Conservation (phyloP, 1,140 invertebrate genomes). For the Camponotus vicinus region DNA sequence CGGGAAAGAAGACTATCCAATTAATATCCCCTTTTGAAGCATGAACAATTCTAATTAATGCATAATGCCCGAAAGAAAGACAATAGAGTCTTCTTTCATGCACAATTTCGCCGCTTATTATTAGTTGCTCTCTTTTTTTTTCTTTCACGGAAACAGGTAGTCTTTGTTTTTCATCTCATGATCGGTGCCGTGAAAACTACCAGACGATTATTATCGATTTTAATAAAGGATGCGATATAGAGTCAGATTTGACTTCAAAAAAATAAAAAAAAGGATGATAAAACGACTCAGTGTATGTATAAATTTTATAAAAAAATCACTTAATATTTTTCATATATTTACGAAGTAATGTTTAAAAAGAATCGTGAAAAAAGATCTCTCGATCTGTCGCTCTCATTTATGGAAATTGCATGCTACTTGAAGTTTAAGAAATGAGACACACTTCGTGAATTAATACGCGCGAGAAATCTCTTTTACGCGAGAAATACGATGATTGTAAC, state of each 20-base stretch:
- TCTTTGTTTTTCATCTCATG: background rate
- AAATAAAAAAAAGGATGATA: no score
- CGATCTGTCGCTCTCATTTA: no score
- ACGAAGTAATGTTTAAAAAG: no score
- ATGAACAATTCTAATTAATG: slow-evolving; percentile 58
- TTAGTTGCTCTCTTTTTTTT: slow-evolving; percentile 3
- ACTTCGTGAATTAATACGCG: no score
- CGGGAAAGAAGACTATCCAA: slow-evolving; percentile 35
- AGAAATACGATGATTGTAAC: no score
- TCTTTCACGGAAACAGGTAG: background rate
- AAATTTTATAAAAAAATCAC: no score
- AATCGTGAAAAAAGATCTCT: no score
- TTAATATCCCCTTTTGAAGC: slow-evolving; percentile 31
- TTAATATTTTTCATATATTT: no score
- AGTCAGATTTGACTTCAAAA: background rate
- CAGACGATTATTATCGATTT: background rate
- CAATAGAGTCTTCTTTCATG: slow-evolving; percentile 8
- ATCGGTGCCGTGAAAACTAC: slow-evolving; percentile 14
- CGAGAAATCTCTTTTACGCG: no score
- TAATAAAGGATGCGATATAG: background rate
- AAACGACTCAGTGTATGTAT: no score
- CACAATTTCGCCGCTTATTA: slow-evolving; percentile 33
- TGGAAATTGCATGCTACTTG: no score
- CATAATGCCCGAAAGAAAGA: slow-evolving; percentile 29
- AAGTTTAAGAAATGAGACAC: no score